Base-by-base conservation (phyloP, 2,113 vertebrate species). In the Lophotis ruficrista region DNA sequence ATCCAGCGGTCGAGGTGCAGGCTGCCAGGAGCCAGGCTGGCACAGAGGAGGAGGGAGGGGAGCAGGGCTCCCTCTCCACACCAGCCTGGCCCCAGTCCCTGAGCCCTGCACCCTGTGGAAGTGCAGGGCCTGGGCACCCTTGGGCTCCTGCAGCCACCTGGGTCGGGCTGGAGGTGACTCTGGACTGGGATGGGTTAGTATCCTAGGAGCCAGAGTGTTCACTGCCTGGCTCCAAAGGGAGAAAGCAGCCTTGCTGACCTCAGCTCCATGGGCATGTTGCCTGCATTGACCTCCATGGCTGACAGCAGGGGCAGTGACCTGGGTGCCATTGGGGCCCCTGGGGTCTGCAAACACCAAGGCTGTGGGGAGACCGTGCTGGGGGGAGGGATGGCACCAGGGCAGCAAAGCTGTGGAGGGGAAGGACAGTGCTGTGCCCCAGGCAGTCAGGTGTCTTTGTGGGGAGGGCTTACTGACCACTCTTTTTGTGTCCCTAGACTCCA, bases 401-500 rank as follows among this genome's bases (percentile, higher is more conserved):
- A 81, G 70, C 73, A 69, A 22, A 48, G 35, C 38, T 2, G 1
- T 47, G 71, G 54, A 1, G 8, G 43, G 80, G 53, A 35, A 81
- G 57, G 47, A 50, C 4, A 2, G 69, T 62, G 33, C 20, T 6
- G 1, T 82, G 57, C 58, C 38, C 75, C 1, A 2, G 31, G 69
- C 8, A 5, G 69, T 82, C 47, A 72, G 43, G 24, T 1, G 0
- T 22, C 14, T 82, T 69, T 35, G 27, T 57, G 86, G 77, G 87
- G 16, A 70, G 71, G n/a, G 43, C 78, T 94, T 93, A 91, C 85
- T 98, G 97, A 97, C 81, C 57, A 56, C 69, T 97, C 24, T 97
- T 73, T 98, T 97, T 97, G 84, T 97, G 93, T 97, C 96, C 71
- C 41, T 95, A 97, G 97, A 97, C 89, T 97, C 82, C 72, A 96